These are phyloP conservation scores for Melierax canorus DNA, from an alignment of 2,113 vertebrate species.

Conservation along the genomic window DNA sequence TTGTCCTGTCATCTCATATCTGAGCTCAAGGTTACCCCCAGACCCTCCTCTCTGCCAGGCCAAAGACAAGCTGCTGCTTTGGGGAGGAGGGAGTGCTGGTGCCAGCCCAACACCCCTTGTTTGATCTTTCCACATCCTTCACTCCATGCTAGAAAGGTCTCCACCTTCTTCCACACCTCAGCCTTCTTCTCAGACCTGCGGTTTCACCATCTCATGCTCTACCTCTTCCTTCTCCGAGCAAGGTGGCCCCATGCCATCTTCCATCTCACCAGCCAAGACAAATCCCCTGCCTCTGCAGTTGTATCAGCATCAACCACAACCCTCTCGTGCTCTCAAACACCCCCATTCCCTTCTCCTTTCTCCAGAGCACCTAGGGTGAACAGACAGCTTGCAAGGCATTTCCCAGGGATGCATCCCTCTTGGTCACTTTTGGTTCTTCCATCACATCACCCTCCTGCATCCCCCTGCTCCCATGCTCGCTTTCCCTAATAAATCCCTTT, in stretches of 20 bases:
- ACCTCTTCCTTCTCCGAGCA: not conserved
- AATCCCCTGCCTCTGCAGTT: not conserved
- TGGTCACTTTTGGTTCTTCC: not conserved
- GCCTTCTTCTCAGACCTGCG: not conserved
- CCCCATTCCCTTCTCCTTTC: not conserved
- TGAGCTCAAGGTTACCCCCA: not conserved
- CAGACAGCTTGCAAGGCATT: not conserved
- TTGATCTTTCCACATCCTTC: not conserved
- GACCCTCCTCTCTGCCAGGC: not conserved
- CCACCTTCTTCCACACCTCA: not conserved
- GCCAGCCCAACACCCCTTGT: accelerated
- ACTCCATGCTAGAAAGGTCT: not conserved
- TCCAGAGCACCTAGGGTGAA: not conserved
- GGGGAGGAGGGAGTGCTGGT: accelerated
- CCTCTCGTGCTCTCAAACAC: not conserved
- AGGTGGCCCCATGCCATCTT: not conserved
- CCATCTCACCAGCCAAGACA: not conserved
- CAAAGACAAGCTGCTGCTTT: not conserved
- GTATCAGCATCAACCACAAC: not conserved
- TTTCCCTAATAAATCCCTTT: not conserved
- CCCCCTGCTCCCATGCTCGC: not conserved
- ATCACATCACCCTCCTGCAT: accelerated
- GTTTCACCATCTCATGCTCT: not conserved
- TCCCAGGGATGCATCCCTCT: not conserved
- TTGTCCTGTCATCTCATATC: not conserved